phyloP scores from a whole-genome alignment of 2,113 vertebrate species.

The Equus quagga region DNA sequence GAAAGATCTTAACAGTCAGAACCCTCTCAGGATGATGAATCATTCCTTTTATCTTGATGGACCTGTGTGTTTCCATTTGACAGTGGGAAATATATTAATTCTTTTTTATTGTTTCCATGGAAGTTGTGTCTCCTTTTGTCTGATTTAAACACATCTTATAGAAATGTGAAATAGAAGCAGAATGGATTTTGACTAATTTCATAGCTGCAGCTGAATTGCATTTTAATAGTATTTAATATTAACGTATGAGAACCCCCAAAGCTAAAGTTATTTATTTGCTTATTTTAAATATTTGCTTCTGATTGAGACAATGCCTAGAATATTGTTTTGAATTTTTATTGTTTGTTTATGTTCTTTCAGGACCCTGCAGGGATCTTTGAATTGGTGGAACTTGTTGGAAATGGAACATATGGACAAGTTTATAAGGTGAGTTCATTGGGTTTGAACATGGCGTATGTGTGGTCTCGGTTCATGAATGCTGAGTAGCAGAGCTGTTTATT shows the following conservation, averaged over 20 bases:
- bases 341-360: constrained; percentile 85
- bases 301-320: not conserved
- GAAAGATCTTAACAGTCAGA: not conserved
- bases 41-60: not conserved
- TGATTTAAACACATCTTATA: constrained; percentile 31
- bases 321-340: constrained; percentile 44
- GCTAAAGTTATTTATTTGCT: not conserved
- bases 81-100: not conserved
- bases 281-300: constrained; percentile 45
- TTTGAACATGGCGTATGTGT: not conserved
- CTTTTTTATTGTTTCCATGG: not conserved
- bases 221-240: constrained; percentile 1
- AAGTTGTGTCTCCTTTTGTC: not conserved
- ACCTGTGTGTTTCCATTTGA: not conserved
- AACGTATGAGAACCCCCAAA: not conserved
- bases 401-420: constrained; percentile 98
- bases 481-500: not conserved
- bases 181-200: constrained; percentile 37
- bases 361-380: constrained; percentile 99
- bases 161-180: constrained; percentile 34
- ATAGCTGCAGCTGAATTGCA: not conserved
- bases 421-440: constrained; percentile 93
- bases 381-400: constrained; percentile 98
- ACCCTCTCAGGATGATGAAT: not conserved
- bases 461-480: not conserved